phyloP scores from a whole-genome alignment of 2,797 vertebrate genomes.

The Pterois miles region DNA sequence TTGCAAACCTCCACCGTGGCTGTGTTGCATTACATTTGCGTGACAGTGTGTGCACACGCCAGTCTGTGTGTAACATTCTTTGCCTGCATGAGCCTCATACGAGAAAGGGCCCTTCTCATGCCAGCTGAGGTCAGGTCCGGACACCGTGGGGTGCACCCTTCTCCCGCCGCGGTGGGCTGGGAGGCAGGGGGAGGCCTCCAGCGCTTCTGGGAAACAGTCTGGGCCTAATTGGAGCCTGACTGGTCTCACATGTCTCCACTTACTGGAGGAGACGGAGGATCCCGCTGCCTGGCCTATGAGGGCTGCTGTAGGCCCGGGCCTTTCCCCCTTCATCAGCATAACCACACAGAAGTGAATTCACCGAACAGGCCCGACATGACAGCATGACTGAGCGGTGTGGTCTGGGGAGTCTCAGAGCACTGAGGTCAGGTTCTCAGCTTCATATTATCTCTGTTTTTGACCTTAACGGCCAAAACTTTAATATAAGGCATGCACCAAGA shows the following conservation, averaged over 20 bases:
- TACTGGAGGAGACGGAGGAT: slow-evolving; percentile 72
- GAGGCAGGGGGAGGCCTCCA: slow-evolving; percentile 67
- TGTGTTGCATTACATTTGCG: slow-evolving; percentile 24
- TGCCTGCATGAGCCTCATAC: slow-evolving; percentile 27
- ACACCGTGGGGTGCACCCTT: slow-evolving; percentile 69
- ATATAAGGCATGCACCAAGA: no score
- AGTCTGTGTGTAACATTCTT: slow-evolving; percentile 48
- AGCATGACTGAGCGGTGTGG: slow-evolving; percentile 37
- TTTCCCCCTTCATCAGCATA: slow-evolving; percentile 55
- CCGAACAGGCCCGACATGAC: slow-evolving; percentile 39
- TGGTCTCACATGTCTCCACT: slow-evolving; percentile 81
- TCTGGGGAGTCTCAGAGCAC: slow-evolving; percentile 18
- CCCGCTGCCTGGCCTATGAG: slow-evolving; percentile 50
- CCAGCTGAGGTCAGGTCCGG: slow-evolving; percentile 69
- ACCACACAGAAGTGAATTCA: slow-evolving; percentile 53
- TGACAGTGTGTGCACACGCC: slow-evolving; percentile 15
- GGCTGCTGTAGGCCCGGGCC: slow-evolving; percentile 42
- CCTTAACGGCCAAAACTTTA: background rate
- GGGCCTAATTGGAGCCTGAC: slow-evolving; percentile 78
- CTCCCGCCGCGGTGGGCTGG: slow-evolving; percentile 52
- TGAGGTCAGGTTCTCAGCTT: slow-evolving; percentile 19
- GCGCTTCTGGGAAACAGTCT: slow-evolving; percentile 82
- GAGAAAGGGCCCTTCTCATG: slow-evolving; percentile 33
- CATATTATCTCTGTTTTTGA: background rate
- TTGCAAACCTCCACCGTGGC: slow-evolving; percentile 4